Evolutionary conservation across 2,888 invertebrate genomes (phyloP), one percentile per base, ranked within the genome.

Genomic region (Coleophora deauratella): DNA sequence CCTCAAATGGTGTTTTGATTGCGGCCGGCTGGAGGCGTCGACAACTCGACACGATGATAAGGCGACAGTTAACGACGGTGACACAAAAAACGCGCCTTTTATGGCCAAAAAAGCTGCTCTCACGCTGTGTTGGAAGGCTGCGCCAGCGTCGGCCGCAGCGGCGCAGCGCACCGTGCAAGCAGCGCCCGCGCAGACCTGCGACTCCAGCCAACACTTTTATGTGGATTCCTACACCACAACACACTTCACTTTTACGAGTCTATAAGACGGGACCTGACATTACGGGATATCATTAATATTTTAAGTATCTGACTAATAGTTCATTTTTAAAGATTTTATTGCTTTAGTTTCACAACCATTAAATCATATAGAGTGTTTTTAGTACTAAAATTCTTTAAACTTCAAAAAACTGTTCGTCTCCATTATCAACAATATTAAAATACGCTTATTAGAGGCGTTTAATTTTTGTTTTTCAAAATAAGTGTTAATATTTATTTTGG

Each of bases 41-140:
- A 85, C 85, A 85, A 80, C 75, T 81, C 81, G 69, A 80, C 85
- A 81, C 76, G 78, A 66, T 67, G 84, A 84, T 84, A 84, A 85
- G 72, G 67, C 62, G 77, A 79, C 79, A 75, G 66, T 80, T 75
- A 75, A 76, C 66, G 72, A 56, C 57, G 33, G 38, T 58, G 63
- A 62, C 62, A 77, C 75, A 81, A 81, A 79, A 82, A 80, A 82
- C 68, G 72, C 76, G 59, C 62, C 53, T 73, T 80, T 84, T 67
- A 82, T 72, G 59, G 69, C 72, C 75, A 75, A 79, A 78, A 77
- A 77, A 72, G 59, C 55, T 53, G 50, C 60, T 62, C 66, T 56
- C 63, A 59, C 58, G 63, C 65, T 57, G 59, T 55, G 57, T 51
- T 39, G 36, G 35, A 28, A 10, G 14, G 46, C 47, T 51, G 45